Percentiles rank a stretch among this genome's conserved stretches.
Evolutionary conservation across 2,113 vertebrate species (phyloP).

Genomic region (Psilopsiagon aymara): DNA sequence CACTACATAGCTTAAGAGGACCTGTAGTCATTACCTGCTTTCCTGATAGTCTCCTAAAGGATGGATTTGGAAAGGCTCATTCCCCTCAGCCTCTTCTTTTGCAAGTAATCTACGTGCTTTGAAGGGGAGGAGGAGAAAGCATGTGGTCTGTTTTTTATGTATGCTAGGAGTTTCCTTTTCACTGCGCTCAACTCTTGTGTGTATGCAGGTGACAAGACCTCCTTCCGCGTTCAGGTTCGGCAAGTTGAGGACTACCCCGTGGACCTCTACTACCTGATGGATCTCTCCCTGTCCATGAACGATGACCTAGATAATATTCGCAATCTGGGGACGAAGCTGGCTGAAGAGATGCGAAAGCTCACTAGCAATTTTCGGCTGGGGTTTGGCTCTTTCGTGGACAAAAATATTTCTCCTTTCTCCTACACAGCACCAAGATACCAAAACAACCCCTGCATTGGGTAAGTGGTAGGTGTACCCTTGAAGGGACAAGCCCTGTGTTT

Average conservation of each 20-base stretch:
- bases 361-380: slow-evolving; percentile 98
- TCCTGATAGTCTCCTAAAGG: neutral
- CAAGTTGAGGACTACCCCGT: slow-evolving; percentile 98
- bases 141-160: neutral
- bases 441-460: slow-evolving; percentile 96
- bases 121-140: rapidly evolving
- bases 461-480: slow-evolving; percentile 39
- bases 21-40: neutral
- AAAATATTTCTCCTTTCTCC: slow-evolving; percentile 97
- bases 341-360: slow-evolving; percentile 94
- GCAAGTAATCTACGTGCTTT: neutral
- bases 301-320: slow-evolving; percentile 94
- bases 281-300: slow-evolving; percentile 98
- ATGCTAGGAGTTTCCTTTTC: neutral
- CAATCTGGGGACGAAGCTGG: slow-evolving; percentile 91
- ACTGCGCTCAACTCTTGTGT: neutral
- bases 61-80: neutral
- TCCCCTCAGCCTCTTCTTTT: neutral
- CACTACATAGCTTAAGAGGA: neutral
- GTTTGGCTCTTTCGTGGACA: slow-evolving; percentile 96
- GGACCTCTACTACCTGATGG: slow-evolving; percentile 98
- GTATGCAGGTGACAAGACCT: slow-evolving; percentile 83
- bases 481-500: neutral
- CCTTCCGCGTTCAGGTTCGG: slow-evolving; percentile 91
- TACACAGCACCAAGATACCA: slow-evolving; percentile 91